Base-by-base conservation (phyloP, 2,888 invertebrate genomes). In the Pyrrhosoma nymphula region DNA sequence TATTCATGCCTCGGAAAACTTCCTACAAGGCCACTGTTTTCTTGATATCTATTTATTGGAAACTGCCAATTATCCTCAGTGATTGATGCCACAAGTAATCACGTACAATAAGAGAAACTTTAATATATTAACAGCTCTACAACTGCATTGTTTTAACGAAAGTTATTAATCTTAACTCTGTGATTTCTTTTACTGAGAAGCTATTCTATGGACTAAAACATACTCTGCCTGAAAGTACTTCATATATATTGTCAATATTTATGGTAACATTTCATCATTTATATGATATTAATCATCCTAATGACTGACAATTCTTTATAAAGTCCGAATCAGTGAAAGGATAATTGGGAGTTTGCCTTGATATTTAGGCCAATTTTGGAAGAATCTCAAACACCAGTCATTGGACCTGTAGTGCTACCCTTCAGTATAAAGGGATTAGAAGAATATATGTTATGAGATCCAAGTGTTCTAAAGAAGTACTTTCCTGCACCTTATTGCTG, bases 381-480 rank as follows among this genome's bases (percentile, higher is more conserved):
- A 39, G 47, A 93, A 93, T 63, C 39, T 69, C n/a, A n/a, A 47
- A 93, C 39, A 69, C 69, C 91, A 91, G 91, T 91, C 63, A 39
- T 60, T 63, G 63, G 91, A 91, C 93, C 69, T 69, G 93, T 93
- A 93, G 93, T 47, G 69, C 26, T 47, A 47, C 93, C 93, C 93
- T 93, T 93, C n/a, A 30, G n/a, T 47, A 47, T 56, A 69, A 47
- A 93, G 69, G 93, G 93, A 93, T 69, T 93, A 93, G 93, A 69
- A 47, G 63, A 75, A 63, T 39, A 47, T 39, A 69, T 47, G 14
- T 75, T 26, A 93, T 47, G n/a, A 75, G 47, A 47, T 26, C 93
- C 69, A 60, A 69, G 39, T 63, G 39, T 93, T 75, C 89, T 89
- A 39, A 47, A 47, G 63, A 63, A 47, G n/a, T 14, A 47, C 39